Evolutionary conservation across 1,140 invertebrate species (phyloP).

Genomic region (Formica exsecta): DNA sequence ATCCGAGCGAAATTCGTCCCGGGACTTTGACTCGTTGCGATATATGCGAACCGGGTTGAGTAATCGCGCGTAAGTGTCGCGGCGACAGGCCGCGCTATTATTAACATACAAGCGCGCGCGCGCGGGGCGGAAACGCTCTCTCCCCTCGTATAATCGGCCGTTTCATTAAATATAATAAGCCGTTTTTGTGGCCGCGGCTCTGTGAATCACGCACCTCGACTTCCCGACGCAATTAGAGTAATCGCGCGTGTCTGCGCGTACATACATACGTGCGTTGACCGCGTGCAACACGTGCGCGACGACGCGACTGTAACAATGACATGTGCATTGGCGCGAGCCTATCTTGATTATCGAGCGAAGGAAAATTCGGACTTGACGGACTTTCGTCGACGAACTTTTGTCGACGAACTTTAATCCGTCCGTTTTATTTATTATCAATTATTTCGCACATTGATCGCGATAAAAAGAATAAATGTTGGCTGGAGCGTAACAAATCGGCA

Average conservation of each 20-base stretch:
- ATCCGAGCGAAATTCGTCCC: not conserved
- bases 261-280: not conserved
- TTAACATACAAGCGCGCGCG: slow-evolving; percentile 6
- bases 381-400: not conserved
- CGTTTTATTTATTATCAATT: no score
- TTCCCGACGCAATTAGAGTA: slow-evolving; percentile 11
- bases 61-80: slow-evolving; percentile 10
- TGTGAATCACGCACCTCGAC: not conserved
- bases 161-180: slow-evolving; percentile 35
- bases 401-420: not conserved
- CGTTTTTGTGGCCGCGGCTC: slow-evolving; percentile 5
- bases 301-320: not conserved
- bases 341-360: not conserved
- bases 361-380: not conserved
- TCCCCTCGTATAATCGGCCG: not conserved
- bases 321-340: no score
- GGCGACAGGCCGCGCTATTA: slow-evolving; percentile 27
- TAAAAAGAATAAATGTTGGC: not conserved
- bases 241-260: not conserved
- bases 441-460: not conserved
- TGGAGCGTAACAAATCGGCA: not conserved
- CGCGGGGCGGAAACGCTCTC: not conserved
- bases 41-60: slow-evolving; percentile 2
- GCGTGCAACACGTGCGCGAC: not conserved
- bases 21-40: slow-evolving; percentile 24